These are phyloP conservation scores for Scyliorhinus canicula DNA, from an alignment of 2,797 vertebrate genomes.

Conservation along the genomic window DNA sequence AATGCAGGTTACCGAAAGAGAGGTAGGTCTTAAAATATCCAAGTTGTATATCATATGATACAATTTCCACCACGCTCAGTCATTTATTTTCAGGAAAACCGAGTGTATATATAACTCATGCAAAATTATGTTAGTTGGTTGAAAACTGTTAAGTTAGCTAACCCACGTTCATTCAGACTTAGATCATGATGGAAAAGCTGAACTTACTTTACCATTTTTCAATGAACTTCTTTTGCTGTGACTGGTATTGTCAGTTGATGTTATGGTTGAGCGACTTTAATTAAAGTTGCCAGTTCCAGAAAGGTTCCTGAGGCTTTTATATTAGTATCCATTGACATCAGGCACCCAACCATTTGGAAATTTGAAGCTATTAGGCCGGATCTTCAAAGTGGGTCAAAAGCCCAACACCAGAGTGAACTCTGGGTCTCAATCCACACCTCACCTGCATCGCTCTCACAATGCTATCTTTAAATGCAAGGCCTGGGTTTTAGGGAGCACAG, in stretches of 20 bases:
- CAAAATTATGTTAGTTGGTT: not conserved
- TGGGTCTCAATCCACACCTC: not conserved
- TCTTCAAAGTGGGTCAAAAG: not conserved
- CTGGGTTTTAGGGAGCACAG: no score
- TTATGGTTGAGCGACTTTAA: not conserved
- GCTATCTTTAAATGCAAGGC: not conserved
- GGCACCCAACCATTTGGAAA: not conserved
- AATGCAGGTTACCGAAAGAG: slow-evolving; percentile 27
- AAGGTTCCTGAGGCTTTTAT: not conserved
- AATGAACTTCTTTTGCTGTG: not conserved
- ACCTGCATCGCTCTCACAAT: not conserved
- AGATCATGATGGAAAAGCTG: not conserved
- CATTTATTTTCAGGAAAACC: not conserved
- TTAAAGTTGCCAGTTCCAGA: not conserved
- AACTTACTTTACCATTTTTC: not conserved
- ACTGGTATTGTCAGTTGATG: not conserved
- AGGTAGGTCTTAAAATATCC: not conserved
- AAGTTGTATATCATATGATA: not conserved
- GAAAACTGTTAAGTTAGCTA: not conserved
- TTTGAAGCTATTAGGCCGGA: not conserved
- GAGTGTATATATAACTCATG: not conserved
- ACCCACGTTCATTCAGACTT: not conserved
- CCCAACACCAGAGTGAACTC: not conserved
- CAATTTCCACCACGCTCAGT: not conserved
- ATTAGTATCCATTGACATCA: no score